Percentiles rank a stretch among this genome's conserved stretches.
These are phyloP conservation scores for Globicephala melas DNA, from an alignment of 2,113 vertebrate species.

Conservation along the genomic window DNA sequence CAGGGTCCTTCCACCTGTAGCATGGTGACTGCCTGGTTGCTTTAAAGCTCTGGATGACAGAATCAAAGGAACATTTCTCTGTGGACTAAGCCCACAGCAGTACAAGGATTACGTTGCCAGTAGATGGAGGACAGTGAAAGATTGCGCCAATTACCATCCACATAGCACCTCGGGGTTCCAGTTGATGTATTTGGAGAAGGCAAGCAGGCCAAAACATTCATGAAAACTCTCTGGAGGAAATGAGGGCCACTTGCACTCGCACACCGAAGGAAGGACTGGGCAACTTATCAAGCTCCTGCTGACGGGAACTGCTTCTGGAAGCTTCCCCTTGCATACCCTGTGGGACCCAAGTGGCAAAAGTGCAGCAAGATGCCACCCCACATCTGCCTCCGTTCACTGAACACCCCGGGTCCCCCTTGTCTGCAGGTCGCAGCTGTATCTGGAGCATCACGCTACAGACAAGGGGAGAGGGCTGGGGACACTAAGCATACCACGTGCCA, in stretches of 20 bases:
- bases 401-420: background rate
- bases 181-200: constrained; percentile 25
- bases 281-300: background rate
- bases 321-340: background rate
- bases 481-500: background rate
- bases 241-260: background rate
- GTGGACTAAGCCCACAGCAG: background rate
- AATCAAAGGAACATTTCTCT: constrained; percentile 30
- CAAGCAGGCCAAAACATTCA: constrained; percentile 44
- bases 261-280: background rate
- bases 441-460: background rate
- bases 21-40: background rate
- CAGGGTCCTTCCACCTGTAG: background rate
- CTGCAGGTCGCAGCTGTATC: background rate
- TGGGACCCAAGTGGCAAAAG: background rate
- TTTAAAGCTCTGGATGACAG: constrained; percentile 15
- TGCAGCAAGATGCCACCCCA: background rate
- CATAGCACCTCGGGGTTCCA: constrained; percentile 9
- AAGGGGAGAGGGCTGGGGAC: background rate
- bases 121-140: constrained; percentile 49
- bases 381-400: background rate
- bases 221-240: constrained; percentile 6
- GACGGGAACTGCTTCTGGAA: background rate
- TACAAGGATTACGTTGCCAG: constrained; percentile 17
- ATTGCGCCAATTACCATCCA: constrained; percentile 38